Evolutionary conservation across 2,888 invertebrate genomes (phyloP).

Genomic region (Arrhopalites spinosus): DNA sequence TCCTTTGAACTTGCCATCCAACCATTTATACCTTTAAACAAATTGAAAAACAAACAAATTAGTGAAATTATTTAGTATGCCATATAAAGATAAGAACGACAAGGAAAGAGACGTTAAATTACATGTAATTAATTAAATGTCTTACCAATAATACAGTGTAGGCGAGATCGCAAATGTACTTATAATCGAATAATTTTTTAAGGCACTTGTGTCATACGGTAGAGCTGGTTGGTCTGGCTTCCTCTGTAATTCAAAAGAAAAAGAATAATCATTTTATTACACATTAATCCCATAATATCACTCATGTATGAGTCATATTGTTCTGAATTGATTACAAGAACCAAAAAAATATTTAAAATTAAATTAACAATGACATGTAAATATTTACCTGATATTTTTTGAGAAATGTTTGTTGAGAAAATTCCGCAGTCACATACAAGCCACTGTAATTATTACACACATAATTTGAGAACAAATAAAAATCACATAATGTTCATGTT

Average conservation of each 20-base stretch:
- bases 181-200: constrained; percentile 67
- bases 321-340: too few relatives aligned
- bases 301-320: too few relatives aligned
- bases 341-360: neutral
- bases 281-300: too few relatives aligned
- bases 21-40: constrained; percentile 74
- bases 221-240: constrained; percentile 46
- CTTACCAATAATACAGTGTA: constrained; percentile 67
- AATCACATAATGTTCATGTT: too few relatives aligned
- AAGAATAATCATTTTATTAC: too few relatives aligned
- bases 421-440: constrained; percentile 78
- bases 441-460: constrained; percentile 56
- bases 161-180: constrained; percentile 68
- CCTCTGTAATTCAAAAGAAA: constrained; percentile 39
- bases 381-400: constrained; percentile 70
- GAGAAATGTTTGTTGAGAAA: constrained; percentile 76
- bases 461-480: too few relatives aligned
- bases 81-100: neutral
- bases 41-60: neutral
- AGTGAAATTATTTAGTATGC: neutral
- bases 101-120: neutral
- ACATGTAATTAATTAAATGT: constrained; percentile 40
- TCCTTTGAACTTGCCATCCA: constrained; percentile 73
- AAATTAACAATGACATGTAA: neutral
- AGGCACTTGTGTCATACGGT: constrained; percentile 57